Conservation (phyloP, 2,113 vertebrate species). For the human (Homo sapiens) region DNA sequence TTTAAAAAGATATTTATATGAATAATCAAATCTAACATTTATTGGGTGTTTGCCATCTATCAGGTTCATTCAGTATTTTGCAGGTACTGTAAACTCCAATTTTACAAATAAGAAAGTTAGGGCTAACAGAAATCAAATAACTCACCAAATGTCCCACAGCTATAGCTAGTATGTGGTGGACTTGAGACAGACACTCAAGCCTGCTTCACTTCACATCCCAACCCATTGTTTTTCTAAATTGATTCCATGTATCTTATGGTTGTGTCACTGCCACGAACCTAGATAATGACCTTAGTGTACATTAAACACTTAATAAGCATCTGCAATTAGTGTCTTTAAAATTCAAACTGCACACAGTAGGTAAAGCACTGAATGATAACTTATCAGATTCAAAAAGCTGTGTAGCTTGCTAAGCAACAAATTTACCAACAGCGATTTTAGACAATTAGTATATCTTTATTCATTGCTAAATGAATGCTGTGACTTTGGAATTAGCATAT, state of each 20-base stretch:
- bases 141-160: neutral
- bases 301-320: neutral
- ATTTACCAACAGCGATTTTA: neutral
- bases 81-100: neutral
- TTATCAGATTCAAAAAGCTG: neutral
- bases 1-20: neutral
- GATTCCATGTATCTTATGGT: neutral
- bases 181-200: neutral
- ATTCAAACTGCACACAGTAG: neutral
- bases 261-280: neutral
- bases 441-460: neutral
- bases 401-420: neutral
- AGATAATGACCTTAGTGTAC: neutral
- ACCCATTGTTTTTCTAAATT: neutral
- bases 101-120: neutral
- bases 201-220: neutral
- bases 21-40: neutral
- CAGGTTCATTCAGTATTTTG: neutral
- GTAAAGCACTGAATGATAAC: neutral
- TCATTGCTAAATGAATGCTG: neutral
- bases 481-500: neutral
- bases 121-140: neutral
- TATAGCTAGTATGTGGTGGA: accelerated
- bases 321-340: neutral
- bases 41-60: neutral